phyloP scores from a whole-genome alignment of 2,113 vertebrate species.

The Zingel zingel region DNA sequence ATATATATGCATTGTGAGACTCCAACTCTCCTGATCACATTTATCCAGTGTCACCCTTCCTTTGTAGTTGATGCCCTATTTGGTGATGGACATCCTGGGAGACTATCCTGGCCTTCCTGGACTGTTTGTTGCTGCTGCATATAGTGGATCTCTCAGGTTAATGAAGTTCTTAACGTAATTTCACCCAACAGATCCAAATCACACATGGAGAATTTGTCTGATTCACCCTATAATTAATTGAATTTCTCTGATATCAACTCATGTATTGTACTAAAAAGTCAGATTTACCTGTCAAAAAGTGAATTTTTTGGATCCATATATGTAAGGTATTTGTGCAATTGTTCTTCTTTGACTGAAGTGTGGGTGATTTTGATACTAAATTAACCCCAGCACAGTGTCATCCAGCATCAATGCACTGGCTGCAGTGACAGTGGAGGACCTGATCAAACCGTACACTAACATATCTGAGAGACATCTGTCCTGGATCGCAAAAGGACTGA shows the following conservation, averaged over 20 bases:
- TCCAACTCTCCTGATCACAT: neutral
- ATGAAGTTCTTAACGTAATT: neutral
- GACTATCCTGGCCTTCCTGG: conserved; percentile 86
- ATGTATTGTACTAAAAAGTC: neutral
- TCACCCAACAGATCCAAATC: neutral
- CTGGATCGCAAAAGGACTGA: conserved; percentile 87
- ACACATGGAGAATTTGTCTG: neutral
- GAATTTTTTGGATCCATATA: neutral
- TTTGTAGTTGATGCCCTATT: conserved; percentile 86
- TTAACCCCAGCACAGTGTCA: conserved; percentile 87
- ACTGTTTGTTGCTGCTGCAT: conserved; percentile 88
- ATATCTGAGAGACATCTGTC: conserved; percentile 86
- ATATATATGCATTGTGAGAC: neutral
- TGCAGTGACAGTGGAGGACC: conserved; percentile 89
- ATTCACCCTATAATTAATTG: neutral
- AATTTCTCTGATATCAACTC: neutral
- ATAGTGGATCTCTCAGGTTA: conserved; percentile 88
- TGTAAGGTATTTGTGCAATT: neutral
- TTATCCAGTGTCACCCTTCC: neutral
- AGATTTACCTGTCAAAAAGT: neutral
- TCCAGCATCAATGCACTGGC: conserved; percentile 91
- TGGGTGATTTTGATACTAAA: neutral
- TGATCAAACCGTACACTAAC: conserved; percentile 83
- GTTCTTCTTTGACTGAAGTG: neutral
- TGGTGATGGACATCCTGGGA: conserved; percentile 85